Conservation (phyloP, 1,140 invertebrate species). For the Notospermus geniculatus region DNA sequence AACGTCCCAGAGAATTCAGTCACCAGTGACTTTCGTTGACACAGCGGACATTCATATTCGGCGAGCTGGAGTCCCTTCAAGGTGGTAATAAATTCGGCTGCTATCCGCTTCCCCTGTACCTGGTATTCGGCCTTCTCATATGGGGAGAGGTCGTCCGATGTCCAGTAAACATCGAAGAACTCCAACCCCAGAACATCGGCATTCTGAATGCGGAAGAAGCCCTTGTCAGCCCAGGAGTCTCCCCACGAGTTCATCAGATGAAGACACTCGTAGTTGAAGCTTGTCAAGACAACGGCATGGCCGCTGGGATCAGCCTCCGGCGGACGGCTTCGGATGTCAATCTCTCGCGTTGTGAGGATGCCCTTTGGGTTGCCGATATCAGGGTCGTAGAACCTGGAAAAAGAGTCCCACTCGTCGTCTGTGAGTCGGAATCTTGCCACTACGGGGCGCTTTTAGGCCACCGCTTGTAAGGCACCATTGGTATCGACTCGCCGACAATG, state of each 20-base stretch:
- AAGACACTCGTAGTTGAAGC: background rate
- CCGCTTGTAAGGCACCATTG: background rate
- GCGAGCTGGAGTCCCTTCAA: too few relatives aligned
- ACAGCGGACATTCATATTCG: too few relatives aligned
- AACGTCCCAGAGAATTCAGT: too few relatives aligned
- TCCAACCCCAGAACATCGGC: background rate
- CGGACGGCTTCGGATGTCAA: background rate
- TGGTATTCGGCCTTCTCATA: background rate
- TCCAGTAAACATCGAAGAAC: constrained; percentile 1
- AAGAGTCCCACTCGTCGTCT: background rate
- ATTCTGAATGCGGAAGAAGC: background rate
- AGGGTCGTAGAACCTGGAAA: background rate
- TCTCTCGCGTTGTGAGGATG: background rate
- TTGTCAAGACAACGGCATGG: background rate
- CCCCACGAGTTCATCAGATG: background rate
- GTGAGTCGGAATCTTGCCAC: background rate
- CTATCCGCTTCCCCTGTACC: background rate
- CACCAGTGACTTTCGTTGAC: too few relatives aligned
- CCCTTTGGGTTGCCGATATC: background rate
- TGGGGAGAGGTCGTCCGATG: background rate
- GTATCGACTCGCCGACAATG: background rate
- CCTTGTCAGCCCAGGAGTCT: background rate
- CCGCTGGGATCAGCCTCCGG: background rate
- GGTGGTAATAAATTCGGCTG: background rate
- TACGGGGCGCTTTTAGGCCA: background rate